A percentile compares a stretch with the other conserved stretches of the same genome.
phyloP scores from a whole-genome alignment of 2,797 vertebrate genomes.

The Chaetodon trifasciatus region DNA sequence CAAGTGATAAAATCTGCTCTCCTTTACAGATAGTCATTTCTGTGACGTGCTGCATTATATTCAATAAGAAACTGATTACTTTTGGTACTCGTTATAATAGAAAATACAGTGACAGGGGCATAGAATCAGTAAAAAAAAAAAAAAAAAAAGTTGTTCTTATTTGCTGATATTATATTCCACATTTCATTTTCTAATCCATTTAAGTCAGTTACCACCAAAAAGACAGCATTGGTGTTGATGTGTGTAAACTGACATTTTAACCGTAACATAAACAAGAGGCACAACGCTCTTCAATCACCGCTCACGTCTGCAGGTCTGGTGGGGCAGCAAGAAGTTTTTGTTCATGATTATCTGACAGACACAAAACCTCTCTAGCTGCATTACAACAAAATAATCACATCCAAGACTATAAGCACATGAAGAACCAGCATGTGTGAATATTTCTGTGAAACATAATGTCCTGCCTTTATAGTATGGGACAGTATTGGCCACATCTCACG shows the following conservation, averaged over 20 bases:
- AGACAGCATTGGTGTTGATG: slow-evolving; percentile 3
- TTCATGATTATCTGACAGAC: slow-evolving; percentile 11
- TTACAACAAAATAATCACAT: slow-evolving; percentile 20
- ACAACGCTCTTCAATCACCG: slow-evolving; percentile 49
- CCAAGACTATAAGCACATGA: background rate
- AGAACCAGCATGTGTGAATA: background rate
- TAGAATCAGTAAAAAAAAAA: slow-evolving; percentile 5
- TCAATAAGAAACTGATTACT: background rate
- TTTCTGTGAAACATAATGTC: slow-evolving; percentile 5
- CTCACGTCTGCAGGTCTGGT: slow-evolving; percentile 7
- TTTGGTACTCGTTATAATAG: background rate
- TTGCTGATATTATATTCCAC: background rate
- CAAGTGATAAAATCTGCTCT: background rate
- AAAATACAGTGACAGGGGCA: background rate
- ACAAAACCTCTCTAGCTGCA: slow-evolving; percentile 12
- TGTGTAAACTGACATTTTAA: slow-evolving; percentile 36
- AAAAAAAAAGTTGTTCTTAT: background rate
- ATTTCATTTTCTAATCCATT: background rate
- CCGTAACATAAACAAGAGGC: slow-evolving; percentile 56
- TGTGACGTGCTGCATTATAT: slow-evolving; percentile 6
- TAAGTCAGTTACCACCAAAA: background rate
- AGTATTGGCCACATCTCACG: slow-evolving; percentile 92
- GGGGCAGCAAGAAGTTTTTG: background rate
- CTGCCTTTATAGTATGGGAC: slow-evolving; percentile 89
- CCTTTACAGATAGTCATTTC: slow-evolving; percentile 19